phyloP scores from a whole-genome alignment of 2,888 invertebrate genomes.

The Emmelina monodactyla region DNA sequence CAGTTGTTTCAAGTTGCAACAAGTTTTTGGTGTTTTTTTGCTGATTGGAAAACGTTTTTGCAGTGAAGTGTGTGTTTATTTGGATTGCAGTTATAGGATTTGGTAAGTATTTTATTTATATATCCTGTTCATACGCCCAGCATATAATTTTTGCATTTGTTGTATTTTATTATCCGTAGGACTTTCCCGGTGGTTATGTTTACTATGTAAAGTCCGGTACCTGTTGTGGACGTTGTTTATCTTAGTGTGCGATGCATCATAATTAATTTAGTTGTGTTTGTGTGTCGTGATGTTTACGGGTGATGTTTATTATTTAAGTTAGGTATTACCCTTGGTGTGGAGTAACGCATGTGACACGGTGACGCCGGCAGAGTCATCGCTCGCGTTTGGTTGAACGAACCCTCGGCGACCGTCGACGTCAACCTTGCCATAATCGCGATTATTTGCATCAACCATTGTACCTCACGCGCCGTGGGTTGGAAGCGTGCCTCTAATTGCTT shows the following conservation, averaged over 20 bases:
- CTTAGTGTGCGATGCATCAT: neutral
- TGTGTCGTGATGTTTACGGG: conserved; percentile 15
- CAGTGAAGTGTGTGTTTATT: conserved; percentile 34
- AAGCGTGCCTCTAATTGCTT: conserved; percentile 41
- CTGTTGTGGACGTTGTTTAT: neutral
- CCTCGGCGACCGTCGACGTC: conserved; percentile 51
- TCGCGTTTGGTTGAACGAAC: conserved; percentile 66
- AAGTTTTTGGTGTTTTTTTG: conserved; percentile 36
- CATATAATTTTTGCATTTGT: neutral
- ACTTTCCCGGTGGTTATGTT: conserved; percentile 10
- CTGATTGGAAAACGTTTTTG: conserved; percentile 24
- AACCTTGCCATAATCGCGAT: conserved; percentile 65
- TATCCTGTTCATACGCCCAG: too few relatives aligned
- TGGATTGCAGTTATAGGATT: conserved; percentile 54
- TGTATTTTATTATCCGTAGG: conserved; percentile 3
- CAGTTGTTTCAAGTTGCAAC: conserved; percentile 49
- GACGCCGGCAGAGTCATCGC: conserved; percentile 57
- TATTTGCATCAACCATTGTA: conserved; percentile 62
- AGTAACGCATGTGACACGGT: conserved; percentile 16
- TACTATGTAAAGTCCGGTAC: neutral
- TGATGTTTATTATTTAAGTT: conserved; percentile 23
- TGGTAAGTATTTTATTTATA: conserved; percentile 30
- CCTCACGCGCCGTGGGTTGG: conserved; percentile 33
- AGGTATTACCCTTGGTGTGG: conserved; percentile 34
- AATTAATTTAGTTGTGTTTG: neutral